Base-by-base conservation (phyloP, 2,113 vertebrate species). In the Hippocampus barbouri region DNA sequence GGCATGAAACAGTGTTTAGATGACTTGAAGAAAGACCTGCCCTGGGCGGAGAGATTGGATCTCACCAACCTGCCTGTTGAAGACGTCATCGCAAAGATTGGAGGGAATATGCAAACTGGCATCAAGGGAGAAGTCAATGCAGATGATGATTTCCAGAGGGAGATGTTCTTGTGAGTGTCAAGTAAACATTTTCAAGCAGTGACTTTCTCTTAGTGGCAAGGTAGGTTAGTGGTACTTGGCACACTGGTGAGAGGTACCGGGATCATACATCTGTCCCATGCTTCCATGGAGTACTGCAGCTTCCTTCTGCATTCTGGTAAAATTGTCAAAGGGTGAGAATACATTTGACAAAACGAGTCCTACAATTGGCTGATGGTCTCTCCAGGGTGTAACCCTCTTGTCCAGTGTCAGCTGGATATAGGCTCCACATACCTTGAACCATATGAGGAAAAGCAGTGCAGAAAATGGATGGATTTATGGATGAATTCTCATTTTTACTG, bases 111-210 rank as follows among this genome's bases (percentile, higher is more conserved):
- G 34, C 38, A 70, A 60, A 30, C 14, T 73, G 5, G 61, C 2
- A 34, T 61, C 2, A 72, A 72, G 4, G 79, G 73, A 27, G 84
- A 80, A 0, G 61, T 95, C 2, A 87, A 95, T 20, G 91, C 94
- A 0, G 95, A 98, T 47, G 94, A 99, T 30, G 96, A 99, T 72
- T 99, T 99, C 82, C 93, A 95, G 81, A 94, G 96, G 76, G 97
- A 99, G 74, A 98, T 99, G 95, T 94, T 82, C 79, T 98, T 99
- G 97, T 99, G 86, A 90, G 96, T 95, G 16, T 25, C 63, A 15
- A 25, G 34, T 38, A 38, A 38, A 38, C 34, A 38, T 12, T 25
- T 45, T 61, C 25, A 59, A 23, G 54, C 8, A 57, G 2, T 27
- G 14, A 14, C 1, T 59, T 59, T 15, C 12, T 14, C 14, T 59